These are phyloP conservation scores for Autographa gamma DNA, from an alignment of 2,888 invertebrate genomes.

Conservation along the genomic window DNA sequence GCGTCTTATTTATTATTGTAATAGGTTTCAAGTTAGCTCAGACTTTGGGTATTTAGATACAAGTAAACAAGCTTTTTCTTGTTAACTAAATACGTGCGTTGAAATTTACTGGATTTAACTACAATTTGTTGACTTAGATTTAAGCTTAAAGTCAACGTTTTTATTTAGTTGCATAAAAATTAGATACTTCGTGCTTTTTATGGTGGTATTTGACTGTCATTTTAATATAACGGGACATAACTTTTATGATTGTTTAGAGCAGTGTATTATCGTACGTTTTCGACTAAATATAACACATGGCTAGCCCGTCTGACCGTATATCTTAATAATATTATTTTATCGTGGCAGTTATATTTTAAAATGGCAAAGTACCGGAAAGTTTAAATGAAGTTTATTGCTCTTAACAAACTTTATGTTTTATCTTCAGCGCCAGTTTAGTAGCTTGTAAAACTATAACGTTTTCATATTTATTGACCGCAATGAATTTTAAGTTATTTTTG, in stretches of 20 bases:
- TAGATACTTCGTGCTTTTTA: too few relatives aligned
- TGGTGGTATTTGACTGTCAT: not conserved
- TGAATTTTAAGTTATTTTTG: too few relatives aligned
- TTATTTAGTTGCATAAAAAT: too few relatives aligned
- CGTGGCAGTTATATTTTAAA: not conserved
- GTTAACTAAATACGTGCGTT: not conserved
- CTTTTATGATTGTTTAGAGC: not conserved
- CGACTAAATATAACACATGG: not conserved
- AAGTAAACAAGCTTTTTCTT: slow-evolving; percentile 12
- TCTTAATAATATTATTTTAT: not conserved
- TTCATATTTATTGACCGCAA: not conserved
- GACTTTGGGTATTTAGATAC: not conserved
- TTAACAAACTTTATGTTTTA: not conserved
- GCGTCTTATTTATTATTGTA: slow-evolving; percentile 31
- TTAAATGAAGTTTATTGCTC: not conserved
- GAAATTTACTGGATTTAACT: not conserved
- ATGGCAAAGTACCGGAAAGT: not conserved
- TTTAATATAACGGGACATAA: not conserved
- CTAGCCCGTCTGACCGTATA: not conserved
- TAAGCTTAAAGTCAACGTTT: not conserved
- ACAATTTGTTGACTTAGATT: not conserved
- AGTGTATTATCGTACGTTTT: too few relatives aligned
- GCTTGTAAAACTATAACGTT: not conserved
- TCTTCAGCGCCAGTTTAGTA: not conserved
- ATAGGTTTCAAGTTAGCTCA: slow-evolving; percentile 13